Evolutionary conservation across 2,113 vertebrate genomes (phyloP), one percentile per base, ranked within the genome.

Genomic region (Struthio camelus): DNA sequence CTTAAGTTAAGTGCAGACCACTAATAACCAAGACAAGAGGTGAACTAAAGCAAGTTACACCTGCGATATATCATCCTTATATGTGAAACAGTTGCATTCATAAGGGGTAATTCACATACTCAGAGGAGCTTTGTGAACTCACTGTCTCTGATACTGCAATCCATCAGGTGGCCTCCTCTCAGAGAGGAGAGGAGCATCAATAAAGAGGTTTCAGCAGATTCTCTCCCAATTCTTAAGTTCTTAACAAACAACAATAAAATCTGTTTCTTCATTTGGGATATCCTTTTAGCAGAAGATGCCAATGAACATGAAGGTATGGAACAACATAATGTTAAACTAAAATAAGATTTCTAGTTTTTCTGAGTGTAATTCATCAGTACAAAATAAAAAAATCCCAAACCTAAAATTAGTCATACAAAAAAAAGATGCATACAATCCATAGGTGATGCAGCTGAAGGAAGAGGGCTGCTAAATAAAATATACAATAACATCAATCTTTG

Each of bases 371-470:
- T 51, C 27, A 10, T 78, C n/a, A 70, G n/a, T 11, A 71, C 5
- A 78, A 70, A 94, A 86, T 50, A 34, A 75, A 27, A 48, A 61
- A 90, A 6, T 0, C 7, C 4, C 14, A 3, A 51, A 89, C 40
- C 11, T 56, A n/a, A 30, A 32, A 69, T 22, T 6, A 40, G 10
- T 40, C 25, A 66, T 10, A 27, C 5, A 59, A 58, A 78, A 77
- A n/a, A 69, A 23, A 0, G 3, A 6, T 5, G 1, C 19, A 5
- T 1, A 34, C 10, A 53, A 65, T 36, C 22, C 5, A 1, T 10
- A 67, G 6, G 75, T 30, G 11, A 78, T 24, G 36, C 4, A 34
- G 9, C 7, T 51, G 27, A 95, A 87, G 25, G 6, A 78, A 44
- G 10, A 5, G 76, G 32, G 20, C 14, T 95, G 83, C 24, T 88